Conservation (phyloP, 2,113 vertebrate genomes). For the Carassius gibelio region DNA sequence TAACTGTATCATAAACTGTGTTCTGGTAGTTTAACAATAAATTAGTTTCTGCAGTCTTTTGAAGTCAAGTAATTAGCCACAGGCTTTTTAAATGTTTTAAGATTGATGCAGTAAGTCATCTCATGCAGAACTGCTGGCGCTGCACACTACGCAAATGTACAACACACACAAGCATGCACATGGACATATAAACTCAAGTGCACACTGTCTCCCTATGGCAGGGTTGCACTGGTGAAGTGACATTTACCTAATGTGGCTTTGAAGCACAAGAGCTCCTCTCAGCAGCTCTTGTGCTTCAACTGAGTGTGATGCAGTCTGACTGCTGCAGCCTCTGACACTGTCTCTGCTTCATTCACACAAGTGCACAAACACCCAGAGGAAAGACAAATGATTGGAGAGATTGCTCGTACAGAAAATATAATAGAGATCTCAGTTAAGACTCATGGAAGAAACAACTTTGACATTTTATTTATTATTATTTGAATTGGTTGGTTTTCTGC, state of each 20-base stretch:
- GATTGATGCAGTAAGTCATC: conserved; percentile 32
- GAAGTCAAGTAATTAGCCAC: conserved; percentile 36
- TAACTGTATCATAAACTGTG: conserved; percentile 22
- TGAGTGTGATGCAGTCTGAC: conserved; percentile 81
- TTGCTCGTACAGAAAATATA: not conserved
- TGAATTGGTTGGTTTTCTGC: not conserved
- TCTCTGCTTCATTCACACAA: conserved; percentile 63
- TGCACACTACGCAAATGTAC: not conserved
- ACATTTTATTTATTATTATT: not conserved
- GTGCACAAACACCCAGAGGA: not conserved
- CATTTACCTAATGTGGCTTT: conserved; percentile 84
- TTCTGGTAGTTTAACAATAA: conserved; percentile 30
- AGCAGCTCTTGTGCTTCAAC: conserved; percentile 59
- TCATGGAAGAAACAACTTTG: not conserved
- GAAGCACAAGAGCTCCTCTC: conserved; percentile 81
- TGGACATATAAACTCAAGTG: conserved; percentile 17
- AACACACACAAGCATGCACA: not conserved
- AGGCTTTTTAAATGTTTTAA: conserved; percentile 31
- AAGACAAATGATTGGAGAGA: not conserved
- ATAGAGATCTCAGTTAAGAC: not conserved
- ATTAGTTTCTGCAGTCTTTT: conserved; percentile 25
- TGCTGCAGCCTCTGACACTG: conserved; percentile 66
- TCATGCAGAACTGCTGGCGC: conserved; percentile 17
- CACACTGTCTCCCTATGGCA: conserved; percentile 67
- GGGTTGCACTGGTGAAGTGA: conserved; percentile 83